phyloP scores from a whole-genome alignment of 2,797 vertebrate genomes.

The Luscinia megarhynchos region DNA sequence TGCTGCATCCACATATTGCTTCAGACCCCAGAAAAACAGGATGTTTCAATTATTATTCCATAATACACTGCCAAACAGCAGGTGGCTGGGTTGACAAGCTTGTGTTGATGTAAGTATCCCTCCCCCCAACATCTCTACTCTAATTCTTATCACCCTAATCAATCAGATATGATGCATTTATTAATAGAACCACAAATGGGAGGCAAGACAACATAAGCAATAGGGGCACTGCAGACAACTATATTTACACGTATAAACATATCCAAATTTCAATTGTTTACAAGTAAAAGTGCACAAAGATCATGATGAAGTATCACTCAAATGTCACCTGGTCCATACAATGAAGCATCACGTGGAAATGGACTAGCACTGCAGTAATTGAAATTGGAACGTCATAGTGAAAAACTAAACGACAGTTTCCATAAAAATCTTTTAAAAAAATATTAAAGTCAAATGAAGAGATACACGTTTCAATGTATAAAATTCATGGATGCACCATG shows the following conservation, averaged over 20 bases:
- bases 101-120: conserved; percentile 60
- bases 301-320: conserved; percentile 83
- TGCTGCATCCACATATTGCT: conserved; percentile 80
- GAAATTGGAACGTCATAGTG: conserved; percentile 75
- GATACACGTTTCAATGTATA: conserved; percentile 71
- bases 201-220: conserved; percentile 78
- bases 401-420: conserved; percentile 76
- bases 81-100: conserved; percentile 69
- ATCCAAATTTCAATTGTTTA: conserved; percentile 85
- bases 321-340: conserved; percentile 83
- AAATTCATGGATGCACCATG: conserved; percentile 75
- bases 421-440: conserved; percentile 82
- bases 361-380: conserved; percentile 79
- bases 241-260: conserved; percentile 87
- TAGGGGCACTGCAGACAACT: conserved; percentile 80
- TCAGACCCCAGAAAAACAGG: conserved; percentile 70
- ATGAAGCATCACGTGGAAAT: conserved; percentile 80
- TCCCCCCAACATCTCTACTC: conserved; percentile 63
- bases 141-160: conserved; percentile 71
- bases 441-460: conserved; percentile 84
- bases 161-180: conserved; percentile 68
- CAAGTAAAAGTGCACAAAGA: conserved; percentile 97
- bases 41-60: conserved; percentile 61
- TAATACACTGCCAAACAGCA: conserved; percentile 46
- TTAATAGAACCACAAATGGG: conserved; percentile 77